phyloP scores from a whole-genome alignment of 2,113 vertebrate species.

The Desmodus rotundus region DNA sequence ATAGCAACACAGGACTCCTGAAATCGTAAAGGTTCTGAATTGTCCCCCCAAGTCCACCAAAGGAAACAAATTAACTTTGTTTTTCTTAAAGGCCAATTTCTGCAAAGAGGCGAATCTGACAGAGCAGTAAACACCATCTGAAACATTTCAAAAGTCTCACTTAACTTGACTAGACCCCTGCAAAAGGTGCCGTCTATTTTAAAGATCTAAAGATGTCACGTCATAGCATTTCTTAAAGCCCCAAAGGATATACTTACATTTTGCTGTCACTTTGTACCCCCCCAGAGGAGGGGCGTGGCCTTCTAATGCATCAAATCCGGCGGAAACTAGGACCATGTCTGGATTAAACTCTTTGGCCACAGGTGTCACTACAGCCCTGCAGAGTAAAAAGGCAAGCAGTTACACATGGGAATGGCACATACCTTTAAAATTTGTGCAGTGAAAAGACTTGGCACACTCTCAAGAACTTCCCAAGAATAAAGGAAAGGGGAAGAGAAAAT shows the following conservation, averaged over 20 bases:
- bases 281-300: constrained; percentile 86
- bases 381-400: constrained; percentile 59
- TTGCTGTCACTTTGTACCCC: constrained; percentile 88
- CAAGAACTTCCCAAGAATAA: constrained; percentile 43
- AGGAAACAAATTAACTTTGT: neutral
- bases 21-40: neutral
- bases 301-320: constrained; percentile 88
- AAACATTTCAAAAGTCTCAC: neutral
- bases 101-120: neutral
- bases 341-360: constrained; percentile 86
- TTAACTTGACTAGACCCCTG: neutral
- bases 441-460: constrained; percentile 26
- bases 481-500: neutral
- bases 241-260: constrained; percentile 81
- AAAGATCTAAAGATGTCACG: neutral
- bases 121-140: neutral
- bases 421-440: constrained; percentile 25
- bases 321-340: constrained; percentile 87
- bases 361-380: constrained; percentile 85
- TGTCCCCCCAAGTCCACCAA: neutral
- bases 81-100: constrained; percentile 21
- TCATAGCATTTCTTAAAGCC: neutral
- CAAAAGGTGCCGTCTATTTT: neutral
- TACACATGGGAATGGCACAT: constrained; percentile 47
- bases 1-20: neutral